A percentile compares a stretch with the other conserved stretches of the same genome.
These are phyloP conservation scores for Poeciliopsis prolifica DNA, from an alignment of 2,113 vertebrate species.

Conservation along the genomic window DNA sequence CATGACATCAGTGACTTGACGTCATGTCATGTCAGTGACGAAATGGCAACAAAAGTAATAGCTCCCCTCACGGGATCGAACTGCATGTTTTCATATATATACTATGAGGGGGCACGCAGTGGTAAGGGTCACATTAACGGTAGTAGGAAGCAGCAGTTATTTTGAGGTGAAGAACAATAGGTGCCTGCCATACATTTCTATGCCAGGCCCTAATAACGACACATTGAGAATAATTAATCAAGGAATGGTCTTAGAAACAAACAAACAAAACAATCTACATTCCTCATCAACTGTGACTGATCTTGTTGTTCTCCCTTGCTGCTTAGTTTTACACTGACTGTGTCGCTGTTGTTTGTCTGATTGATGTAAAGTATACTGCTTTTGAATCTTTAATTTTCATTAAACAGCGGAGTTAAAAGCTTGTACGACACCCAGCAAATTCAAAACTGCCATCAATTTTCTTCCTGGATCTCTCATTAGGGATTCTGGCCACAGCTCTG, in stretches of 20 bases:
- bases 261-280: neutral
- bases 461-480: slow-evolving; percentile 65
- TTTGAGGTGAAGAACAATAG: too few species aligned
- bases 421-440: slow-evolving; percentile 54
- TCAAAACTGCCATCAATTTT: slow-evolving; percentile 70
- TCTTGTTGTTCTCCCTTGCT: slow-evolving; percentile 18
- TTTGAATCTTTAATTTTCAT: slow-evolving; percentile 77
- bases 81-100: too few species aligned
- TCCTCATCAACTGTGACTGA: slow-evolving; percentile 15
- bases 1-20: too few species aligned
- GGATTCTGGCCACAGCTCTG: slow-evolving; percentile 64
- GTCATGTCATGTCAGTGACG: too few species aligned
- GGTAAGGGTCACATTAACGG: too few species aligned
- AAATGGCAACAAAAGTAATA: too few species aligned
- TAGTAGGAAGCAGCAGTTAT: too few species aligned
- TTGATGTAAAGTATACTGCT: slow-evolving; percentile 72
- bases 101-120: too few species aligned
- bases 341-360: slow-evolving; percentile 55
- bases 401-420: slow-evolving; percentile 54
- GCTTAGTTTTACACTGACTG: slow-evolving; percentile 25
- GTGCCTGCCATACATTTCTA: too few species aligned
- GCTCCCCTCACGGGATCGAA: too few species aligned
- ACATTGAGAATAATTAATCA: neutral
- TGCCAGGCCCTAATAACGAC: neutral
- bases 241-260: neutral